Evolutionary conservation across 2,888 invertebrate genomes (phyloP).

Genomic region (Tinea semifulvella): DNA sequence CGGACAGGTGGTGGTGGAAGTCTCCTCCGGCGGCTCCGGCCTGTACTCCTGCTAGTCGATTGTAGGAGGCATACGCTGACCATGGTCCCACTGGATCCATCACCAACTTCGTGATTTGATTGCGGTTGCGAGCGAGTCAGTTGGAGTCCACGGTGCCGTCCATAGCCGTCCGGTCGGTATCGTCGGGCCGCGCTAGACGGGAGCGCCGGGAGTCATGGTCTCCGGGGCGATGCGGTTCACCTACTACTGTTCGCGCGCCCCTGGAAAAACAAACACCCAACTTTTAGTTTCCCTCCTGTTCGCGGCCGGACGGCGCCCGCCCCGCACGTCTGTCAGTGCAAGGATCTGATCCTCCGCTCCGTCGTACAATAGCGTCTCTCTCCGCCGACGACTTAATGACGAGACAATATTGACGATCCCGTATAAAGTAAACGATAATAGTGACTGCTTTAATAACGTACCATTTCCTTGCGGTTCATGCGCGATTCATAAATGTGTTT

Average conservation of each 20-base stretch:
- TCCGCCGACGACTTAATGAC: slow-evolving; percentile 1
- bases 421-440: neutral
- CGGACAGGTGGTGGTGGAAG: slow-evolving; percentile 73
- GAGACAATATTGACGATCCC: slow-evolving; percentile 1
- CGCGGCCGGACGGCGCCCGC: no score
- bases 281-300: no score
- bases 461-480: slow-evolving; percentile 53
- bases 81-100: slow-evolving; percentile 94
- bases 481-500: slow-evolving; percentile 56
- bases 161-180: no score
- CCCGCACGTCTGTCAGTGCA: slow-evolving; percentile 21
- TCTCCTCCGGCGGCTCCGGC: slow-evolving; percentile 73
- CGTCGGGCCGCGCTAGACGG: slow-evolving; percentile 46
- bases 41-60: slow-evolving; percentile 78
- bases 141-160: slow-evolving; percentile 60
- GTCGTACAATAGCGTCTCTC: slow-evolving; percentile 7
- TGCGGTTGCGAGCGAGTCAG: slow-evolving; percentile 53
- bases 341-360: slow-evolving; percentile 55
- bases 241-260: neutral
- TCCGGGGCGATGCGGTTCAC: slow-evolving; percentile 11
- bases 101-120: slow-evolving; percentile 62
- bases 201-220: slow-evolving; percentile 44
- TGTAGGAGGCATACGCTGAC: slow-evolving; percentile 85
- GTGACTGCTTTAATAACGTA: slow-evolving; percentile 33
- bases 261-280: slow-evolving; percentile 10